A percentile compares a stretch with the other conserved stretches of the same genome.
phyloP scores from a whole-genome alignment of 2,888 invertebrate genomes.

The Heteromyza rotundicornis region DNA sequence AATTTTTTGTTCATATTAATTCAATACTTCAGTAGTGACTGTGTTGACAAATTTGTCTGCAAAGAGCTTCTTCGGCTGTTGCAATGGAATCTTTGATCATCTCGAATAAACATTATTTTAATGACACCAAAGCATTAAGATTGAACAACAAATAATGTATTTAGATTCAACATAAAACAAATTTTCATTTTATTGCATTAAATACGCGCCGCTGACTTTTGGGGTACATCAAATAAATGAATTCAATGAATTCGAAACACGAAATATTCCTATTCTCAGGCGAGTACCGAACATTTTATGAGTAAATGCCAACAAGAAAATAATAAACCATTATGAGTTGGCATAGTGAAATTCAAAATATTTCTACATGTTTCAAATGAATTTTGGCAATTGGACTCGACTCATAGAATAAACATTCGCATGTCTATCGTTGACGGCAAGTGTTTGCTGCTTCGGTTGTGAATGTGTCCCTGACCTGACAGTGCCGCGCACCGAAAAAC shows the following conservation, averaged over 20 bases:
- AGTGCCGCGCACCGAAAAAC: neutral
- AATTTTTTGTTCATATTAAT: too few species aligned
- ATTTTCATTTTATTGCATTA: neutral
- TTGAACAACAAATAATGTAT: too few species aligned
- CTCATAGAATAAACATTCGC: conserved; percentile 5
- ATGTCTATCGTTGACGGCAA: conserved; percentile 4
- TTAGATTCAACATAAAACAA: neutral
- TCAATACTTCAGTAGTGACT: too few species aligned
- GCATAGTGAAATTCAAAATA: conserved; percentile 15
- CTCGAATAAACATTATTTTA: too few species aligned
- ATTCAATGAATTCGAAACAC: neutral
- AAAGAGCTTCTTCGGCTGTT: too few species aligned
- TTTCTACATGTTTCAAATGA: conserved; percentile 3
- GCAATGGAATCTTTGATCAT: too few species aligned
- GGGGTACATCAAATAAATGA: neutral
- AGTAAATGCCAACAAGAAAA: conserved; percentile 19
- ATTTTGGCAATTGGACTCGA: conserved; percentile 15
- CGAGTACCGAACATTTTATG: neutral
- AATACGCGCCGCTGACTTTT: neutral
- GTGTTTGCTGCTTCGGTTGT: neutral
- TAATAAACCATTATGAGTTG: conserved; percentile 20
- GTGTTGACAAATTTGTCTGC: too few species aligned
- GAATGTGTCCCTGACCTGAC: conserved; percentile 11
- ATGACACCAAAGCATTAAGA: too few species aligned
- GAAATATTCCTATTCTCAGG: neutral